These are phyloP conservation scores for Caenorhabditis sp. DNA, from an alignment of 2,888 invertebrate genomes.

Conservation along the genomic window DNA sequence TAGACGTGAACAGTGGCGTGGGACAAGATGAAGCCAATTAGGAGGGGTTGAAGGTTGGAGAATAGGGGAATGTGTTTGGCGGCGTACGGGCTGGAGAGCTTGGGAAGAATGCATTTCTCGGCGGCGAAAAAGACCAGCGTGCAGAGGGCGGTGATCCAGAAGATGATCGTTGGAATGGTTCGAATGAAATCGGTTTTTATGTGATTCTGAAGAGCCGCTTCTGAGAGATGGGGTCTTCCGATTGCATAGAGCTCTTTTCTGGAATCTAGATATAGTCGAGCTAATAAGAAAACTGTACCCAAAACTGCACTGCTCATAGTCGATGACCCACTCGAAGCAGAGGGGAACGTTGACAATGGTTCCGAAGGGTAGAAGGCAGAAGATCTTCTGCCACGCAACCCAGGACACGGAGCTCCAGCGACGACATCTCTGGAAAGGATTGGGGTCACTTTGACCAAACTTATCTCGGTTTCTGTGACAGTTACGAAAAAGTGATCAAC, in stretches of 20 bases:
- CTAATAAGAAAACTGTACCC: conserved; percentile 53
- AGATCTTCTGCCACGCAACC: conserved; percentile 76
- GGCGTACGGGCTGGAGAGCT: conserved; percentile 72
- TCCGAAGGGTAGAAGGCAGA: conserved; percentile 73
- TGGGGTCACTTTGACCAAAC: too few relatives aligned
- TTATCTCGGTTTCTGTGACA: too few relatives aligned
- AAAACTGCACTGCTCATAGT: conserved; percentile 68
- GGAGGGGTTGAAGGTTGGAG: conserved; percentile 70
- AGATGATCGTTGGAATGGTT: conserved; percentile 68
- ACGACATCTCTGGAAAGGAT: conserved; percentile 68
- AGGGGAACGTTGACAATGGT: conserved; percentile 73
- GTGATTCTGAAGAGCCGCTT: conserved; percentile 66
- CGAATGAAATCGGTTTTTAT: conserved; percentile 71
- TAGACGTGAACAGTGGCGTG: conserved; percentile 60
- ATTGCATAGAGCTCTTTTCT: conserved; percentile 67
- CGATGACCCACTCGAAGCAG: conserved; percentile 72
- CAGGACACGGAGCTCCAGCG: conserved; percentile 73
- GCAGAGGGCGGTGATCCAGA: conserved; percentile 69
- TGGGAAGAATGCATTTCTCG: conserved; percentile 73
- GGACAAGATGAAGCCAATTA: conserved; percentile 64
- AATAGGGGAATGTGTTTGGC: conserved; percentile 74
- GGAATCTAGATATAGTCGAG: neutral
- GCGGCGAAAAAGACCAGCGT: conserved; percentile 69
- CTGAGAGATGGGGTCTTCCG: conserved; percentile 66
- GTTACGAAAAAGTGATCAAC: too few relatives aligned